Conservation (phyloP, 2,888 invertebrate species). For the Timandra comae region DNA sequence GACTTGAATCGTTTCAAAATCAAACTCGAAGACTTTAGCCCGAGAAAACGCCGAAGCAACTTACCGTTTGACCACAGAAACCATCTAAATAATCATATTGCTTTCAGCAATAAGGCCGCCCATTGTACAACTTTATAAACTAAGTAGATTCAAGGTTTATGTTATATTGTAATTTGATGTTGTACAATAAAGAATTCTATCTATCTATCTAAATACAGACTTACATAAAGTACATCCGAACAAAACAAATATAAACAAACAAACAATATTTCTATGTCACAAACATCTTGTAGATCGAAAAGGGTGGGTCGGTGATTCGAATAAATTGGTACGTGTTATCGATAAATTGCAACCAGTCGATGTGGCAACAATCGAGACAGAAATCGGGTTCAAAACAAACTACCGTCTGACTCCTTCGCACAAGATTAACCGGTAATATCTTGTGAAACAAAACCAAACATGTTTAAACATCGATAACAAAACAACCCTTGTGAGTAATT, state of each 20-base stretch:
- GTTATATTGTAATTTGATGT: too few relatives aligned
- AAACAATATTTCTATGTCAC: slow-evolving; percentile 38
- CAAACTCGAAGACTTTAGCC: too few relatives aligned
- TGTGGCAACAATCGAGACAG: slow-evolving; percentile 24
- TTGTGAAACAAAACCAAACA: slow-evolving; percentile 16
- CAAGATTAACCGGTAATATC: slow-evolving; percentile 19
- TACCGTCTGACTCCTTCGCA: slow-evolving; percentile 18
- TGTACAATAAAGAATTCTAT: too few relatives aligned
- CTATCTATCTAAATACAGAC: too few relatives aligned
- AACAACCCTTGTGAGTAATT: slow-evolving; percentile 26
- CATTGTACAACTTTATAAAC: too few relatives aligned
- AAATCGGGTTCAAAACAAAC: slow-evolving; percentile 24
- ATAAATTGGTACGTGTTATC: slow-evolving; percentile 31
- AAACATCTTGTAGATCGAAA: slow-evolving; percentile 24
- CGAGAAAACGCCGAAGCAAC: too few relatives aligned
- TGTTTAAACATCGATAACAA: slow-evolving; percentile 17
- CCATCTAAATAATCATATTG: too few relatives aligned
- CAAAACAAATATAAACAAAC: slow-evolving; percentile 21
- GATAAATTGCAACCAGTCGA: slow-evolving; percentile 30
- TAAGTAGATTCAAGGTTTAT: too few relatives aligned
- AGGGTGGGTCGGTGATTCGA: slow-evolving; percentile 22
- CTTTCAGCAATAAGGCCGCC: too few relatives aligned
- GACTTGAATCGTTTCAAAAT: too few relatives aligned
- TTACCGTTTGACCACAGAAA: too few relatives aligned
- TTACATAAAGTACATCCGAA: too few relatives aligned